Evolutionary conservation across 2,113 vertebrate species (phyloP).

Genomic region (Sinocyclocheilus maitianheensis): DNA sequence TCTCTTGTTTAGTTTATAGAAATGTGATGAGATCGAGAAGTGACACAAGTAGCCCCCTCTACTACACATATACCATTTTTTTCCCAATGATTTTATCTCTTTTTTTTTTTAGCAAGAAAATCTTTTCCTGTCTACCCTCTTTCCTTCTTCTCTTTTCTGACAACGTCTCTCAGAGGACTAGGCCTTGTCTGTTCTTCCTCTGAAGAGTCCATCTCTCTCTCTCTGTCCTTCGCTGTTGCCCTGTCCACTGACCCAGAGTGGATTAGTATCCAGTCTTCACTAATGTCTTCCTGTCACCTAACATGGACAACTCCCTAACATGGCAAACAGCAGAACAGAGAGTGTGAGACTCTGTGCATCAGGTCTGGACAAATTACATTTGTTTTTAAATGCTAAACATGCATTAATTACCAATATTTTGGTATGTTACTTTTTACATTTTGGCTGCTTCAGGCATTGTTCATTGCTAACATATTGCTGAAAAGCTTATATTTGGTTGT

Average conservation of each 20-base stretch:
- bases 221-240: constrained; percentile 65
- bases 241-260: constrained; percentile 79
- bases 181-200: constrained; percentile 61
- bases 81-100: constrained; percentile 19
- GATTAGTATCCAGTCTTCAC: constrained; percentile 73
- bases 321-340: constrained; percentile 61
- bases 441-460: neutral
- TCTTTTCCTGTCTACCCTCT: constrained; percentile 54
- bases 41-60: neutral
- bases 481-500: neutral
- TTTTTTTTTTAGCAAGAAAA: constrained; percentile 27
- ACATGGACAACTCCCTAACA: constrained; percentile 72
- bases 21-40: neutral
- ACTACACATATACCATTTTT: neutral
- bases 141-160: constrained; percentile 28
- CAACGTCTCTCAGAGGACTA: constrained; percentile 51
- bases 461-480: neutral
- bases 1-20: neutral
- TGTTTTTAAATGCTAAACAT: neutral
- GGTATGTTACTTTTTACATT: neutral
- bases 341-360: constrained; percentile 32
- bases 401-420: neutral
- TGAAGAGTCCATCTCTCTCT: constrained; percentile 52
- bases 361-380: neutral
- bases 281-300: constrained; percentile 77